Evolutionary conservation across 2,888 invertebrate genomes (phyloP).

Genomic region (Oscheius onirici): DNA sequence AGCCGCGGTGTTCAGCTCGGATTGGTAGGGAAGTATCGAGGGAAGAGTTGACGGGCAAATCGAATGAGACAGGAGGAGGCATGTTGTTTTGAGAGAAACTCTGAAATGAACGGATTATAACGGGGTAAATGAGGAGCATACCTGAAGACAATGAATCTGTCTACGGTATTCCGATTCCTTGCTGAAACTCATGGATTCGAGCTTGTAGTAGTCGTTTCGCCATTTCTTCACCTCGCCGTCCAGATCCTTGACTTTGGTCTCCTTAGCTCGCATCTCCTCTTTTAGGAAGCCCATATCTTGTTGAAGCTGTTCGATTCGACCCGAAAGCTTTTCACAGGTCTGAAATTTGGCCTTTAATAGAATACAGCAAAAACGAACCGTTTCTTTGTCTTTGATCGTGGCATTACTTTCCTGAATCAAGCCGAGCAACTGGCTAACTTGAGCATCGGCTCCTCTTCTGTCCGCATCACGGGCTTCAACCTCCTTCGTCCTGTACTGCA

Average conservation of each 20-base stretch:
- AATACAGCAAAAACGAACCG: not conserved
- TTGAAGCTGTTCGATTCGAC: not conserved
- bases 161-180: slow-evolving; percentile 2
- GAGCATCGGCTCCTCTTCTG: not conserved
- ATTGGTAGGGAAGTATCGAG: not conserved
- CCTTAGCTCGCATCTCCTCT: not conserved
- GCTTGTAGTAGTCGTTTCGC: slow-evolving; percentile 14
- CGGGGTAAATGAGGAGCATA: no score
- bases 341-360: not conserved
- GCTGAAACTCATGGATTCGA: not conserved
- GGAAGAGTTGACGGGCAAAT: not conserved
- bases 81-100: not conserved
- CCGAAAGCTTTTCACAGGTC: not conserved
- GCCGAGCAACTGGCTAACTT: not conserved
- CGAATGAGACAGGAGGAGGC: not conserved
- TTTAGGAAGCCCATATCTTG: not conserved
- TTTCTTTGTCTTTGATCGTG: slow-evolving; percentile 9
- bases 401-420: not conserved
- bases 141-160: slow-evolving; percentile 1
- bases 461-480: not conserved
- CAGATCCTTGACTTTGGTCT: not conserved
- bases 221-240: slow-evolving; percentile 6
- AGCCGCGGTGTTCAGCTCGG: not conserved
- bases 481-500: not conserved
- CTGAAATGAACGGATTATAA: no score